Evolutionary conservation across 2,113 vertebrate species (phyloP).

Genomic region (Corynorhinus townsendii): DNA sequence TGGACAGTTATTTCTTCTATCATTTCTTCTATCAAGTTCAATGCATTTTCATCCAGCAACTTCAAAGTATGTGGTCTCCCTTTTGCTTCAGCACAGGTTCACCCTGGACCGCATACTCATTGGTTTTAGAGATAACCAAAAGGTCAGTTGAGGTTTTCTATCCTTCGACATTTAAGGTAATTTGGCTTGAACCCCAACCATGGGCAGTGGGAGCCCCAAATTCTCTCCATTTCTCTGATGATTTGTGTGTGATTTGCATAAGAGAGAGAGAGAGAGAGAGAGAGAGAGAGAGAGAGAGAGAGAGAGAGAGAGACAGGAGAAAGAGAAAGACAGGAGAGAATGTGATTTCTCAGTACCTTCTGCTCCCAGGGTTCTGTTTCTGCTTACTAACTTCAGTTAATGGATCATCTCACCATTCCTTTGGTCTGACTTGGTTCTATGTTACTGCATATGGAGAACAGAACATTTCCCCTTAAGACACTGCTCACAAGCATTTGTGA

Average conservation of each 20-base stretch:
- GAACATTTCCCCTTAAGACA: not conserved
- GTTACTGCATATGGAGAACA: not conserved
- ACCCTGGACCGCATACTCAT: not conserved
- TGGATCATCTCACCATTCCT: not conserved
- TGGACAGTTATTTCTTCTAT: not conserved
- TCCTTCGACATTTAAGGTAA: not conserved
- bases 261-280: not conserved
- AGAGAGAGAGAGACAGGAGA: not conserved
- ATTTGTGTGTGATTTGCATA: not conserved
- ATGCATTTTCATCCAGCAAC: not conserved
- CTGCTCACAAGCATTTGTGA: not conserved
- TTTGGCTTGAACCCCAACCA: not conserved
- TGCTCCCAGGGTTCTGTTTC: not conserved
- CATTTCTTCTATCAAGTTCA: not conserved
- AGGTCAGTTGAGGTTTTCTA: not conserved
- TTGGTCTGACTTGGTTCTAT: not conserved
- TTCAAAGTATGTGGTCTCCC: not conserved
- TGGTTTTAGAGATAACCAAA: not conserved
- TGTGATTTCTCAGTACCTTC: not conserved
- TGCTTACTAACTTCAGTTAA: not conserved
- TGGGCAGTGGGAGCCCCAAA: not conserved
- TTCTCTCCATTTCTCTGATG: not conserved
- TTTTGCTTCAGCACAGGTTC: not conserved
- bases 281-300: not conserved
- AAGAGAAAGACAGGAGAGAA: not conserved